A percentile compares a stretch with the other conserved stretches of the same genome.
phyloP scores from a whole-genome alignment of 2,888 invertebrate genomes.

The Tipula helvola region DNA sequence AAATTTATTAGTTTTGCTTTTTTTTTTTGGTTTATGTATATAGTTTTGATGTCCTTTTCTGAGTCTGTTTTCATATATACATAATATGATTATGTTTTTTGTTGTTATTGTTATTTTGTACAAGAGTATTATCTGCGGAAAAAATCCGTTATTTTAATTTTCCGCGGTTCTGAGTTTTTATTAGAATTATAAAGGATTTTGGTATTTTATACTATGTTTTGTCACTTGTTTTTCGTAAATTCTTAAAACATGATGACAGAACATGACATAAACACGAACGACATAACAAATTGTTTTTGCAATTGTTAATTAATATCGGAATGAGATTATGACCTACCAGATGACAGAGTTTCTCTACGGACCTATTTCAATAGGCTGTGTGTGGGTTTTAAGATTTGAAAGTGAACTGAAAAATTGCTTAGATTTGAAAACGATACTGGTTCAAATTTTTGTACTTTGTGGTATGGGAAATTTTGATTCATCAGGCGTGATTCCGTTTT shows the following conservation, averaged over 20 bases:
- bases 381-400: too few species aligned
- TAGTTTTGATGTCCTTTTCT: background rate
- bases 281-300: background rate
- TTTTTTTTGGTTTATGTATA: background rate
- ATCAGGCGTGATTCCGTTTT: too few species aligned
- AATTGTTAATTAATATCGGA: too few species aligned
- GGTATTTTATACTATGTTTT: background rate
- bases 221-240: background rate
- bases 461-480: too few species aligned
- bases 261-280: background rate
- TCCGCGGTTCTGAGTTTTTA: constrained; percentile 13
- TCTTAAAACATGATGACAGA: background rate
- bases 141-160: constrained; percentile 15
- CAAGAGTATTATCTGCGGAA: constrained; percentile 12
- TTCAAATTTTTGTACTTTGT: too few species aligned
- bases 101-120: background rate
- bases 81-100: background rate
- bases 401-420: too few species aligned
- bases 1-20: background rate
- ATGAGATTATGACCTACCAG: too few species aligned
- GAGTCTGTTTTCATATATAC: background rate
- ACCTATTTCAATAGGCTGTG: too few species aligned
- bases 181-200: constrained; percentile 7
- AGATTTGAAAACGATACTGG: too few species aligned
- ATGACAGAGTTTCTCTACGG: too few species aligned